phyloP scores from a whole-genome alignment of 2,888 invertebrate genomes.

The Leptopilina myrica region DNA sequence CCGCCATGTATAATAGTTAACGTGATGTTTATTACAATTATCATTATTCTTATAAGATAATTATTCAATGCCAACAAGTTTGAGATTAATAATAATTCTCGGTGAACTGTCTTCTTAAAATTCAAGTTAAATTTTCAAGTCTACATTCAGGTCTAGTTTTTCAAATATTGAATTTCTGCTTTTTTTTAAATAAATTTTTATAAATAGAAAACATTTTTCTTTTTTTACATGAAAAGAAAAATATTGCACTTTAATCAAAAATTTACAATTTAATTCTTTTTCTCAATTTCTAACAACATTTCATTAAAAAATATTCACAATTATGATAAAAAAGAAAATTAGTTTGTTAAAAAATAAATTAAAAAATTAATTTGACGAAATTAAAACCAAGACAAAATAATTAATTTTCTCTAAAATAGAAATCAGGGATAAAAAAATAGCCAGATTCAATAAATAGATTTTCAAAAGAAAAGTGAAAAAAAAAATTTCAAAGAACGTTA shows the following conservation, averaged over 20 bases:
- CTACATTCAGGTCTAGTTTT: neutral
- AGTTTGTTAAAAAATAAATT: no score
- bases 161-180: constrained; percentile 4
- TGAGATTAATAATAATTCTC: constrained; percentile 19
- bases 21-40: constrained; percentile 24
- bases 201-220: neutral
- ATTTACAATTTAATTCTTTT: no score
- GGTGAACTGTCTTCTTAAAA: neutral
- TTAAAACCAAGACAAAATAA: no score
- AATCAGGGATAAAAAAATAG: no score
- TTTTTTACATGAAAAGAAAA: neutral
- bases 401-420: no score
- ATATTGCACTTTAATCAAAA: neutral
- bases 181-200: neutral
- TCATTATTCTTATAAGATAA: constrained; percentile 6
- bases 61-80: constrained; percentile 33
- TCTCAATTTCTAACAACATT: no score
- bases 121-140: constrained; percentile 5
- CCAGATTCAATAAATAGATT: no score
- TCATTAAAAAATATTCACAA: no score
- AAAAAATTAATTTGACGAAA: no score
- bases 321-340: no score
- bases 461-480: no score
- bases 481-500: no score
- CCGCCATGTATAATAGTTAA: constrained; percentile 26